Percentiles rank a stretch among this genome's conserved stretches.
Evolutionary conservation across 2,888 invertebrate genomes (phyloP).

Genomic region (Drosophila anceps): DNA sequence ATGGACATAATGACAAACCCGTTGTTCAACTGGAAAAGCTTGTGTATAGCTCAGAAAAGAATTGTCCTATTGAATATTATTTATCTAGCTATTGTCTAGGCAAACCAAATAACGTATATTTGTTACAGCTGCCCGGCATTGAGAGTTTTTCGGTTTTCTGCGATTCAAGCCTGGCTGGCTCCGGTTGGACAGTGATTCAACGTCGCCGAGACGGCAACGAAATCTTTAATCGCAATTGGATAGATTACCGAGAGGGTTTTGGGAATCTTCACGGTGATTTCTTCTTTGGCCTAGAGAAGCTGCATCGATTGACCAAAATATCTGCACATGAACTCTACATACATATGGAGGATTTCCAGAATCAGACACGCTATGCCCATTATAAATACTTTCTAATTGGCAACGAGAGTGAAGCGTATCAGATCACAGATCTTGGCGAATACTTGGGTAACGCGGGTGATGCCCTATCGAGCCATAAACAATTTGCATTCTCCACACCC

Average conservation of each 20-base stretch:
- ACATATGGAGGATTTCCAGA: slow-evolving; percentile 88
- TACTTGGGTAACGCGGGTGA: slow-evolving; percentile 89
- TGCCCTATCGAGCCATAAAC: slow-evolving; percentile 88
- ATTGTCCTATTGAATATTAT: not conserved
- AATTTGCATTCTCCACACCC: slow-evolving; percentile 88
- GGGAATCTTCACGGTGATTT: slow-evolving; percentile 90
- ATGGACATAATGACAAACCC: not conserved
- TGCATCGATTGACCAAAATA: slow-evolving; percentile 85
- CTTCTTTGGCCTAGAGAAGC: slow-evolving; percentile 89
- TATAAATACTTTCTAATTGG: slow-evolving; percentile 89
- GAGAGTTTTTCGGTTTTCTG: slow-evolving; percentile 77
- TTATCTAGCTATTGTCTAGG: not conserved
- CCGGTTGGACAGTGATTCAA: slow-evolving; percentile 83
- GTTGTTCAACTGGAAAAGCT: not conserved
- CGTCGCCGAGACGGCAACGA: slow-evolving; percentile 87
- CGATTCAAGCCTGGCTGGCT: slow-evolving; percentile 64
- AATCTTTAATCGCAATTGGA: slow-evolving; percentile 84
- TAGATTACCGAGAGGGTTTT: slow-evolving; percentile 89
- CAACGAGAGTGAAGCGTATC: slow-evolving; percentile 88
- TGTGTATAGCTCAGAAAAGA: not conserved
- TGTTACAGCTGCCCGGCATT: not conserved
- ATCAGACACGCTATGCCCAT: slow-evolving; percentile 86
- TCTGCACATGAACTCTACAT: slow-evolving; percentile 87
- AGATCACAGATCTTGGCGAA: slow-evolving; percentile 88
- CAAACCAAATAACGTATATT: slow-evolving; percentile 1